phyloP scores from a whole-genome alignment of 1,140 invertebrate genomes.

The Metaphire vulgaris region DNA sequence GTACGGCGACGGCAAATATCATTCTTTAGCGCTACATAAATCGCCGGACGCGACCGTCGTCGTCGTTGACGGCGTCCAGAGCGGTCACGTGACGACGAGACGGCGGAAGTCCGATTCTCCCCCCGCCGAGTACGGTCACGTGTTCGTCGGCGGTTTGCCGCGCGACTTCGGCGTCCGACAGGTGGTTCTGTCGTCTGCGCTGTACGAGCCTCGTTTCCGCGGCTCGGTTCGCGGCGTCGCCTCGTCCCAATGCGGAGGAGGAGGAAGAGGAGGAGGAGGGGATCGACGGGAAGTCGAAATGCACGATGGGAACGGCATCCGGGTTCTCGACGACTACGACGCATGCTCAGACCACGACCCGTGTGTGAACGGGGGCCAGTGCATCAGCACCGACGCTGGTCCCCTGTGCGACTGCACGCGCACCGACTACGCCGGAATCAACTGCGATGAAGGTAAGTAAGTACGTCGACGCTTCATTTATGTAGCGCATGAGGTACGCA shows the following conservation, averaged over 20 bases:
- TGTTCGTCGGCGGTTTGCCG: not conserved
- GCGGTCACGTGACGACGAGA: too few species aligned
- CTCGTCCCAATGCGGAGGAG: slow-evolving; percentile 10
- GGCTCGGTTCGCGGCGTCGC: not conserved
- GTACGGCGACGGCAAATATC: not conserved
- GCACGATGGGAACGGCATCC: slow-evolving; percentile 1
- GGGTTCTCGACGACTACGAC: not conserved
- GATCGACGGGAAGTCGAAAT: not conserved
- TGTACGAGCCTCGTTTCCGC: not conserved
- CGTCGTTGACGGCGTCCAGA: not conserved
- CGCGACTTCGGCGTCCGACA: not conserved
- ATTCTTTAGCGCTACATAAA: not conserved
- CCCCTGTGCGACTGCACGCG: too few species aligned
- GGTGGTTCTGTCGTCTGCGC: not conserved
- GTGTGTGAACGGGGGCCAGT: slow-evolving; percentile 4
- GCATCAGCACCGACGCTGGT: slow-evolving; percentile 7
- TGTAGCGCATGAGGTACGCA: too few species aligned
- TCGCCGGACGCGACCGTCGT: not conserved
- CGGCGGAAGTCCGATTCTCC: not conserved
- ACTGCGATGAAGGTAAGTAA: slow-evolving; percentile 14
- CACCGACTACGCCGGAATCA: not conserved
- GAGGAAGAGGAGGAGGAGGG: too few species aligned
- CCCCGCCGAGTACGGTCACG: not conserved
- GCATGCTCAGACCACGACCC: slow-evolving; percentile 1
- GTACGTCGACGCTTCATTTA: too few species aligned